Evolutionary conservation across 2,888 invertebrate species (phyloP).

Genomic region (Drosophila diplacantha): DNA sequence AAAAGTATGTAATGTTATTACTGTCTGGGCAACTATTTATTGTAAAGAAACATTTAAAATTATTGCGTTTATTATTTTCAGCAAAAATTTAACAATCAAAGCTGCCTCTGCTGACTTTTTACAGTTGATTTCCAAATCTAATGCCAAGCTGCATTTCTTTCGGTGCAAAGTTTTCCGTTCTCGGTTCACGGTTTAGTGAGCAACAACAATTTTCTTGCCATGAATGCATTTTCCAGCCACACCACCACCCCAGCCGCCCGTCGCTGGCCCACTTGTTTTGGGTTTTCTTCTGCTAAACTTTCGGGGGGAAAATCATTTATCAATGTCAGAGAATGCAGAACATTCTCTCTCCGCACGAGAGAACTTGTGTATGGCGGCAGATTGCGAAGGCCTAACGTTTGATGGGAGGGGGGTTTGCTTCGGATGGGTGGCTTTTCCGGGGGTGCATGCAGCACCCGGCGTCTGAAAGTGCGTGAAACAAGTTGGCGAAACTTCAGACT

Average conservation of each 20-base stretch:
- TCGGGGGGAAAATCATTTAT: conserved; percentile 65
- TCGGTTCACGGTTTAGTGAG: conserved; percentile 68
- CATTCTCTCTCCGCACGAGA: conserved; percentile 64
- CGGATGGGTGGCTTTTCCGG: conserved; percentile 7
- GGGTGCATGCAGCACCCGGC: conserved; percentile 5
- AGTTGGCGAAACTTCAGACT: conserved; percentile 63
- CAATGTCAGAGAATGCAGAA: conserved; percentile 66
- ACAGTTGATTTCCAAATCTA: not conserved
- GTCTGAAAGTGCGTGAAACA: conserved; percentile 47
- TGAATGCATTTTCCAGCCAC: conserved; percentile 58
- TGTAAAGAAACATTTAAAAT: not conserved
- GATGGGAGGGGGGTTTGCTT: conserved; percentile 6
- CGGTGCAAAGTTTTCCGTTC: conserved; percentile 14
- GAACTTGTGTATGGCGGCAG: conserved; percentile 43
- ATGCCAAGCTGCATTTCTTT: not conserved
- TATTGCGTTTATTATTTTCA: not conserved
- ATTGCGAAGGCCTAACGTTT: conserved; percentile 45
- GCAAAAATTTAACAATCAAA: not conserved
- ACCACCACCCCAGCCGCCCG: conserved; percentile 2
- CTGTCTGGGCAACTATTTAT: not conserved
- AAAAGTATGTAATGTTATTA: too few relatives aligned
- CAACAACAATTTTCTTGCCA: conserved; percentile 67
- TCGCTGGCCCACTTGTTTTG: conserved; percentile 29
- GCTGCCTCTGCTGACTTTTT: accelerated
- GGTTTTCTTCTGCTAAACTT: conserved; percentile 64